Conservation (phyloP, 1,140 invertebrate genomes). For the Tetranychus urticae region DNA sequence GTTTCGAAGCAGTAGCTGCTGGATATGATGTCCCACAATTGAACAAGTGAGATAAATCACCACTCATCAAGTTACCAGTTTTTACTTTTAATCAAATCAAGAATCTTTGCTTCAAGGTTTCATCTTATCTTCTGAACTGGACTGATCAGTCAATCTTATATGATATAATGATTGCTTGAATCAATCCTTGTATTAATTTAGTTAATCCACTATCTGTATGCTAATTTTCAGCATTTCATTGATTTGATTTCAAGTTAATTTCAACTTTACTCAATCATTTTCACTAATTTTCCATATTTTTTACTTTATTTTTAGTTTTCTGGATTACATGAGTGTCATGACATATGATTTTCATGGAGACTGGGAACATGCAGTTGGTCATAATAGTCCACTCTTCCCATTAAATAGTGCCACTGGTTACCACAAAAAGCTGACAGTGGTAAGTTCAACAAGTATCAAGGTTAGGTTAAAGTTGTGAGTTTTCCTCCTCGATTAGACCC, state of each 20-base stretch:
- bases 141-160: too few species aligned
- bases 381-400: slow-evolving; percentile 45
- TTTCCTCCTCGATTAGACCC: not conserved
- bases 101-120: not conserved
- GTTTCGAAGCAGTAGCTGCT: slow-evolving; percentile 69
- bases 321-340: slow-evolving; percentile 18
- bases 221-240: too few species aligned
- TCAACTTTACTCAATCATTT: not conserved
- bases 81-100: too few species aligned
- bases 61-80: too few species aligned
- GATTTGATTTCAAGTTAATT: too few species aligned
- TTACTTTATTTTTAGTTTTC: slow-evolving; percentile 18
- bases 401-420: slow-evolving; percentile 51
- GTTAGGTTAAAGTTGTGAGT: too few species aligned
- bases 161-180: too few species aligned
- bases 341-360: slow-evolving; percentile 21
- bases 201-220: too few species aligned
- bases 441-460: slow-evolving; percentile 6
- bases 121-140: not conserved
- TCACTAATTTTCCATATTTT: not conserved
- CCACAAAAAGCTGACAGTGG: slow-evolving; percentile 16
- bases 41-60: slow-evolving; percentile 40
- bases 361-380: slow-evolving; percentile 10
- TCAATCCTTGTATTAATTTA: too few species aligned
- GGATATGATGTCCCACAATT: slow-evolving; percentile 75